Evolutionary conservation across 2,888 invertebrate genomes (phyloP).

Genomic region (Hylaea fasciaria): DNA sequence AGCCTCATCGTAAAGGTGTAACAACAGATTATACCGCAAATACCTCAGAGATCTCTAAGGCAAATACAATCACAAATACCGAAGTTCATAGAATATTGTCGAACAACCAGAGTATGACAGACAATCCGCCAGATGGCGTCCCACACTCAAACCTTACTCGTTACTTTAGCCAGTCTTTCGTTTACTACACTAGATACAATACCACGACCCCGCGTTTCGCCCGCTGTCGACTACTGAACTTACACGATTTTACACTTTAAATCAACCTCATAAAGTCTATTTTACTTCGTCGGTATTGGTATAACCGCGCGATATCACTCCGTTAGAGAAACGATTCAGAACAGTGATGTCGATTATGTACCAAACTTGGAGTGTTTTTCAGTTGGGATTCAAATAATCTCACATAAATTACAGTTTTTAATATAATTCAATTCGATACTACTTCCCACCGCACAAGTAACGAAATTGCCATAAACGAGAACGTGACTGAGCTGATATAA

Average conservation of each 20-base stretch:
- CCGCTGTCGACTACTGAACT: constrained; percentile 21
- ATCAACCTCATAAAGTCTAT: constrained; percentile 14
- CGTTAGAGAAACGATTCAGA: background rate
- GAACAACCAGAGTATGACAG: constrained; percentile 19
- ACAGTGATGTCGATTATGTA: too few relatives aligned
- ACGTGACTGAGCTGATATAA: background rate
- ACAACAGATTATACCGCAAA: too few relatives aligned
- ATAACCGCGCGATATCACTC: background rate
- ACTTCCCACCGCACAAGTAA: too few relatives aligned
- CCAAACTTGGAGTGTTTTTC: background rate
- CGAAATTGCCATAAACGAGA: too few relatives aligned
- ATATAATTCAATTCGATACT: too few relatives aligned
- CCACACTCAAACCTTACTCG: constrained; percentile 58
- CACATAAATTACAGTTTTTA: too few relatives aligned
- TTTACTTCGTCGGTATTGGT: background rate
- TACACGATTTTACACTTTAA: constrained; percentile 27
- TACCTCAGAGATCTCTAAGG: too few relatives aligned
- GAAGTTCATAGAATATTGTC: too few relatives aligned
- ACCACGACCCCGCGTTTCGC: constrained; percentile 24
- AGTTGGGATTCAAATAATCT: too few relatives aligned
- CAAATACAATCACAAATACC: too few relatives aligned
- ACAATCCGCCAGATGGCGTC: constrained; percentile 27
- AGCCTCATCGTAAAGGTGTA: too few relatives aligned
- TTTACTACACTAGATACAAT: constrained; percentile 70
- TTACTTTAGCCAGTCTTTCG: constrained; percentile 83